Conservation (phyloP, 2,113 vertebrate species). For the Sardina pilchardus region DNA sequence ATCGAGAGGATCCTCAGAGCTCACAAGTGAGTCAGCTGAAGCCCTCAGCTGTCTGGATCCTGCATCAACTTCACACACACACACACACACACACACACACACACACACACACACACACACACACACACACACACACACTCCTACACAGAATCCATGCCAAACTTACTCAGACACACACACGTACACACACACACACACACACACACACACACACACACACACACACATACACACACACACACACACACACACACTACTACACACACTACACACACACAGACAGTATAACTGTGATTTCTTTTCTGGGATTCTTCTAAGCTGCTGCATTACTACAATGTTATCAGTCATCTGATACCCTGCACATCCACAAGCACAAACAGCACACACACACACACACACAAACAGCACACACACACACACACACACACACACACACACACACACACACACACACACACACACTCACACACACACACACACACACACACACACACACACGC, state of each 20-base stretch:
- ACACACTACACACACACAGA: too few relatives aligned
- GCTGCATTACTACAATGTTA: background rate
- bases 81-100: background rate
- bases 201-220: slow-evolving; percentile 8
- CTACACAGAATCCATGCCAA: background rate
- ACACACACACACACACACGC: background rate
- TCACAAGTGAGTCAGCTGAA: slow-evolving; percentile 75
- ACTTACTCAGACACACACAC: background rate
- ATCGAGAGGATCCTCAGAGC: slow-evolving; percentile 87
- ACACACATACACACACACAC: slow-evolving; percentile 13
- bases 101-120: slow-evolving; percentile 58
- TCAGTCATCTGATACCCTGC: too few relatives aligned
- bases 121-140: background rate
- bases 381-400: background rate
- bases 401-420: background rate
- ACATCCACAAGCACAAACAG: too few relatives aligned
- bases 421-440: background rate
- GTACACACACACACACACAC: background rate
- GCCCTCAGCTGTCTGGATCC: background rate
- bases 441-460: background rate
- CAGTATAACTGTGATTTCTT: background rate
- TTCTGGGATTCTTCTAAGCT: slow-evolving; percentile 9
- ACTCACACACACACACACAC: background rate
- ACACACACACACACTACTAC: background rate
- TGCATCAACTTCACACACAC: background rate